A percentile compares a stretch with the other conserved stretches of the same genome.
These are phyloP conservation scores for Globodera rostochiensis DNA, from an alignment of 1,140 invertebrate species.

Conservation along the genomic window DNA sequence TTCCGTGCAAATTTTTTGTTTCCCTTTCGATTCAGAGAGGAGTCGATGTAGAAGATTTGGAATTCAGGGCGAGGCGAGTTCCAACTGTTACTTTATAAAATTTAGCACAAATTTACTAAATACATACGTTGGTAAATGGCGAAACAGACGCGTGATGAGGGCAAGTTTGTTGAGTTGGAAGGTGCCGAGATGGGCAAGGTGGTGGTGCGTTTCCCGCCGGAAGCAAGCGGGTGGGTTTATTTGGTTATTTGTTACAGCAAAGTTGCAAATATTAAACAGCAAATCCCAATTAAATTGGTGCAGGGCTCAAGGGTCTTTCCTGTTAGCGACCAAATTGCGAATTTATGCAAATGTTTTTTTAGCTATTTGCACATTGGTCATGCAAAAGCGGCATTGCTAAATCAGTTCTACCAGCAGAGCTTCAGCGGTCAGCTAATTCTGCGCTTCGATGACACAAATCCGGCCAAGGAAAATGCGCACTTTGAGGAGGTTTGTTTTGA, in stretches of 20 bases:
- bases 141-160: conserved; percentile 72
- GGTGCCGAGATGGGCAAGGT: conserved; percentile 93
- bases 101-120: no score
- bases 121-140: neutral
- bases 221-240: conserved; percentile 82
- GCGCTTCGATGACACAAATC: conserved; percentile 99
- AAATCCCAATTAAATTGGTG: no score
- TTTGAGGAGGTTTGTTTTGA: conserved; percentile 79
- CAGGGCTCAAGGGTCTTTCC: no score
- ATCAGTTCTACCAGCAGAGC: conserved; percentile 91
- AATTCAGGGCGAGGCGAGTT: no score
- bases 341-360: conserved; percentile 28
- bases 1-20: no score
- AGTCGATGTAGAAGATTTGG: no score
- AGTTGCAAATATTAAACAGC: no score
- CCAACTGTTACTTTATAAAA: no score
- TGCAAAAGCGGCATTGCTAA: conserved; percentile 95
- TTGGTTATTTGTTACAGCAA: neutral
- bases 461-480: conserved; percentile 96
- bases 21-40: no score
- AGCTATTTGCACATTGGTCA: conserved; percentile 97
- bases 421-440: conserved; percentile 95
- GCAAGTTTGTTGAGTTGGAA: conserved; percentile 93
- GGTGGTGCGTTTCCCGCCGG: conserved; percentile 92
- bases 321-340: no score